phyloP scores from a whole-genome alignment of 1,140 invertebrate genomes.

The Bombus cullumanus region DNA sequence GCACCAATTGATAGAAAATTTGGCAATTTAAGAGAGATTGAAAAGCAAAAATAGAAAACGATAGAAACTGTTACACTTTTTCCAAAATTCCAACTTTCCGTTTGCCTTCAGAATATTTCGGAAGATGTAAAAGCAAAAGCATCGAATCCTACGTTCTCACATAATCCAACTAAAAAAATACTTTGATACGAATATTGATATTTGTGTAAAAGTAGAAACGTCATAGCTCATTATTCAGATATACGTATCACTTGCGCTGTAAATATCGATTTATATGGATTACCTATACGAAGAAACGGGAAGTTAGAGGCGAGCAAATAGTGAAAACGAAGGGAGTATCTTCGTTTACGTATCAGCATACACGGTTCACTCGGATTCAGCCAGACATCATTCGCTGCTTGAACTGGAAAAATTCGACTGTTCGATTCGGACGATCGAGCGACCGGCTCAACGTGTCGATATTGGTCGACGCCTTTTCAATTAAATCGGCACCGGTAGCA shows the following conservation, averaged over 20 bases:
- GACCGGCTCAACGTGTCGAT: conserved; percentile 43
- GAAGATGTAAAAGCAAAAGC: too few relatives aligned
- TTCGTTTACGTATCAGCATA: background rate
- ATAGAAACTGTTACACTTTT: too few relatives aligned
- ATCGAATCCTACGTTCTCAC: too few relatives aligned
- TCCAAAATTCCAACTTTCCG: background rate
- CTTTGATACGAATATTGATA: background rate
- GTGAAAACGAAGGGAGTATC: background rate
- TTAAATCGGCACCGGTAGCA: conserved; percentile 31
- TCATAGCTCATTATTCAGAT: background rate
- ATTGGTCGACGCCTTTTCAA: conserved; percentile 46
- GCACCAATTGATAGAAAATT: too few relatives aligned
- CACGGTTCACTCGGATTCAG: background rate
- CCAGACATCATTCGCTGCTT: background rate
- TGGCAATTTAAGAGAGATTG: too few relatives aligned
- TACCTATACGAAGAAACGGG: background rate
- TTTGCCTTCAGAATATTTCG: background rate
- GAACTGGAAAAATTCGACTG: too few relatives aligned
- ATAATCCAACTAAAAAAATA: background rate
- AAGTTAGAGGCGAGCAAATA: background rate
- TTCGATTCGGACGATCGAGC: background rate
- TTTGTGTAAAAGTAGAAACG: too few relatives aligned
- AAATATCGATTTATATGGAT: background rate
- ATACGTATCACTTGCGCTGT: background rate
- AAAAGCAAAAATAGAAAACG: too few relatives aligned